phyloP scores from a whole-genome alignment of 1,140 invertebrate genomes.

The Aphaenogaster floridana region DNA sequence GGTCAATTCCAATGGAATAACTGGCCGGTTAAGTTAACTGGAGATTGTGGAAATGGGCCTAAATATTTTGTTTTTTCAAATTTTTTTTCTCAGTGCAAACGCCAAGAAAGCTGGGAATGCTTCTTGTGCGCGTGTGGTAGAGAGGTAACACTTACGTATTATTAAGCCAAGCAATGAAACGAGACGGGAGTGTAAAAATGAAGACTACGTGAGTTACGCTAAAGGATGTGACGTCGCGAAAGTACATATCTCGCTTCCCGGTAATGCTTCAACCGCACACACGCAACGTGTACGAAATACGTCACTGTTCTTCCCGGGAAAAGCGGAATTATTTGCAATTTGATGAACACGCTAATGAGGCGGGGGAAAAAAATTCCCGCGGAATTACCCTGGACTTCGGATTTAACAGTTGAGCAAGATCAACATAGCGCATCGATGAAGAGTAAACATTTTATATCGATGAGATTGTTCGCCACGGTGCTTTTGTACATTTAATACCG shows the following conservation, averaged over 20 bases:
- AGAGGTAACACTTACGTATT: background rate
- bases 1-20: too few relatives aligned
- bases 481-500: background rate
- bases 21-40: too few relatives aligned
- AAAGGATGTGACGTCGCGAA: background rate
- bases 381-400: slow-evolving; percentile 8
- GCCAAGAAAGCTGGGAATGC: background rate
- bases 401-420: background rate
- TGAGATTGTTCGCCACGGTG: background rate
- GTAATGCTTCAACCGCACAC: background rate
- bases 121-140: background rate
- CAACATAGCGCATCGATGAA: slow-evolving; percentile 6
- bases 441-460: slow-evolving; percentile 21
- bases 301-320: background rate
- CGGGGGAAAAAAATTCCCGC: background rate
- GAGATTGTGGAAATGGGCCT: too few relatives aligned
- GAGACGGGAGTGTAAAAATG: background rate
- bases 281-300: background rate
- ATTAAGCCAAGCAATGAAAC: background rate
- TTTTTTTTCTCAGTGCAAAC: too few relatives aligned
- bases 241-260: slow-evolving; percentile 13
- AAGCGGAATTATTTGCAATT: slow-evolving; percentile 22
- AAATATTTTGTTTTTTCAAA: too few relatives aligned
- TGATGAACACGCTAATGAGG: slow-evolving; percentile 2
- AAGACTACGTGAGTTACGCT: background rate